Conservation (phyloP, 2,113 vertebrate genomes). For the Odocoileus virginianus region DNA sequence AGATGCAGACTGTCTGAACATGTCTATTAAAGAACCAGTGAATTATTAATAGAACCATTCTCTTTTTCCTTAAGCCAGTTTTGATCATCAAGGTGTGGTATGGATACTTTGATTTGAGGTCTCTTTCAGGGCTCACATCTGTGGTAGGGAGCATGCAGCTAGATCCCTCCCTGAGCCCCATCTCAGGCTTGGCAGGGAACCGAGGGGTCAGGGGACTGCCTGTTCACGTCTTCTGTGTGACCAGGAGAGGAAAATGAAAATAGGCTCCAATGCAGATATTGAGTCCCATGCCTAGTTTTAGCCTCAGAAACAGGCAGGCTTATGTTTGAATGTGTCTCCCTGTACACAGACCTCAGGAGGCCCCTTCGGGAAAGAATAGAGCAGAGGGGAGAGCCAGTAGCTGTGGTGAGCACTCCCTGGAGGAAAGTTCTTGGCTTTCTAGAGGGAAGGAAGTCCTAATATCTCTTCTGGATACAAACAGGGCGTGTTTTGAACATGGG, state of each 20-base stretch:
- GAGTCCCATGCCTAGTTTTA: background rate
- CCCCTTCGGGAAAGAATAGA: background rate
- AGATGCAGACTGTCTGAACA: background rate
- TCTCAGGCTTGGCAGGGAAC: background rate
- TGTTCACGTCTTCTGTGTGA: no score
- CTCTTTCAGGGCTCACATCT: background rate
- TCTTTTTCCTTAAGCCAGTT: background rate
- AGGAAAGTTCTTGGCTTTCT: background rate
- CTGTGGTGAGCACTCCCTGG: background rate
- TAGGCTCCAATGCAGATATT: background rate
- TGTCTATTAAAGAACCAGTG: background rate
- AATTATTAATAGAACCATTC: background rate
- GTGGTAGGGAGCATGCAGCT: no score
- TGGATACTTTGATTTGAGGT: background rate
- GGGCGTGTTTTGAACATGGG: background rate
- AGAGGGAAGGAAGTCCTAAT: background rate
- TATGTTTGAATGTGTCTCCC: background rate
- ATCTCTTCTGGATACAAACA: background rate
- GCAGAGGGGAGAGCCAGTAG: background rate
- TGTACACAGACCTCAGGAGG: background rate
- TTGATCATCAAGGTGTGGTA: background rate
- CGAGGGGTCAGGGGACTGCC: no score
- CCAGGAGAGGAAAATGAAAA: background rate
- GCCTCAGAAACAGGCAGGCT: background rate
- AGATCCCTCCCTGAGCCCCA: background rate